phyloP scores from a whole-genome alignment of 2,888 invertebrate genomes.

The Drosophila trichaetosa region DNA sequence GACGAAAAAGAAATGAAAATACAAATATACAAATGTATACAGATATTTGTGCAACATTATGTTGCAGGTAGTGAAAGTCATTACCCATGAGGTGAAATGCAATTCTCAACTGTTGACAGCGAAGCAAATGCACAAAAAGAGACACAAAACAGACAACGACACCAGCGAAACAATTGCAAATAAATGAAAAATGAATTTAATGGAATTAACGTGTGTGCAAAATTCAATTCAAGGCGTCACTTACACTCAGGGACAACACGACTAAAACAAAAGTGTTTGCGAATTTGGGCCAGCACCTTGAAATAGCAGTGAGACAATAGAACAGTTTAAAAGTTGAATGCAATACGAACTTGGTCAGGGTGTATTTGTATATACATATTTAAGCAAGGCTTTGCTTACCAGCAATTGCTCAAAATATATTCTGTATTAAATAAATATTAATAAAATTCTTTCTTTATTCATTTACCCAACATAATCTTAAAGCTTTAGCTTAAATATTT shows the following conservation, averaged over 20 bases:
- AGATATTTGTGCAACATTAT: constrained; percentile 16
- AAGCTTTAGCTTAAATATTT: not conserved
- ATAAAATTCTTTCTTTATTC: not conserved
- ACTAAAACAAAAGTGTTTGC: constrained; percentile 6
- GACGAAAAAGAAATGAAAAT: constrained; percentile 28
- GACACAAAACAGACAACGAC: constrained; percentile 15
- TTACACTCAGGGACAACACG: constrained; percentile 44
- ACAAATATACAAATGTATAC: not conserved
- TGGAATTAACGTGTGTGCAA: constrained; percentile 63
- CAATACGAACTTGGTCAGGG: constrained; percentile 46
- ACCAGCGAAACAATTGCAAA: constrained; percentile 40
- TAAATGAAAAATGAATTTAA: constrained; percentile 70
- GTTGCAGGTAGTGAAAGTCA: constrained; percentile 71
- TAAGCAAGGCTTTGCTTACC: not conserved
- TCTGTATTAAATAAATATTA: not conserved
- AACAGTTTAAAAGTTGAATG: constrained; percentile 22
- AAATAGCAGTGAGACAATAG: constrained; percentile 6
- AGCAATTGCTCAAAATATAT: not conserved
- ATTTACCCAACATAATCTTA: not conserved
- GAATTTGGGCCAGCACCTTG: constrained; percentile 62
- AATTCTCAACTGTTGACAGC: constrained; percentile 32
- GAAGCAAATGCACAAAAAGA: constrained; percentile 20
- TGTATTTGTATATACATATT: not conserved
- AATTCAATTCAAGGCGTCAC: constrained; percentile 67
- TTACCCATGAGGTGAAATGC: constrained; percentile 54